These are phyloP conservation scores for Xiphydria camelus DNA, from an alignment of 2,888 invertebrate genomes.

Conservation along the genomic window DNA sequence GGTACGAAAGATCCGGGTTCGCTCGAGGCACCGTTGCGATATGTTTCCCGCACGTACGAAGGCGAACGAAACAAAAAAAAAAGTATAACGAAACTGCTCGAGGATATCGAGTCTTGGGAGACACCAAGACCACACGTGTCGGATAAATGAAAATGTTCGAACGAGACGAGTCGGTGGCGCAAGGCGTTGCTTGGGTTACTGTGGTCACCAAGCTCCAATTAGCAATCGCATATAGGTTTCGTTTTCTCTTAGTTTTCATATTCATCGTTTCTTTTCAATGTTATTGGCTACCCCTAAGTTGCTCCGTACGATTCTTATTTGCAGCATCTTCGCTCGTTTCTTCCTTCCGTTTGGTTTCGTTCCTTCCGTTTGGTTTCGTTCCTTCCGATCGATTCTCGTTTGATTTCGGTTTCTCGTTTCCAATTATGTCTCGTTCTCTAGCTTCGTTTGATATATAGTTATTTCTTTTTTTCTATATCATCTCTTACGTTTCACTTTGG, in stretches of 20 bases:
- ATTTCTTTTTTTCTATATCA: slow-evolving; percentile 14
- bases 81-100: neutral
- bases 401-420: slow-evolving; percentile 8
- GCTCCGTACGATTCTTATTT: slow-evolving; percentile 30
- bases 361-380: slow-evolving; percentile 17
- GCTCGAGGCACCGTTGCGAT: no score
- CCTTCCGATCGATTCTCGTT: no score
- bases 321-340: slow-evolving; percentile 29
- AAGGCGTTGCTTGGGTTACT: slow-evolving; percentile 55
- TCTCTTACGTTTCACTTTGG: slow-evolving; percentile 30
- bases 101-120: neutral
- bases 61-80: no score
- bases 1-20: neutral
- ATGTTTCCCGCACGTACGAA: no score
- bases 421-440: slow-evolving; percentile 9
- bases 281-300: slow-evolving; percentile 35
- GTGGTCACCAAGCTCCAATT: slow-evolving; percentile 56
- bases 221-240: slow-evolving; percentile 46
- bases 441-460: slow-evolving; percentile 19
- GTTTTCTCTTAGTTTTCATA: slow-evolving; percentile 8
- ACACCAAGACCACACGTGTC: slow-evolving; percentile 28
- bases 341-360: slow-evolving; percentile 19
- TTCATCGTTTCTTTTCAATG: slow-evolving; percentile 15
- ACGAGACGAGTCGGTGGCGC: slow-evolving; percentile 31
- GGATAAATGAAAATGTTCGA: slow-evolving; percentile 16